phyloP scores from a whole-genome alignment of 2,113 vertebrate species.

The Urocolius indicus region DNA sequence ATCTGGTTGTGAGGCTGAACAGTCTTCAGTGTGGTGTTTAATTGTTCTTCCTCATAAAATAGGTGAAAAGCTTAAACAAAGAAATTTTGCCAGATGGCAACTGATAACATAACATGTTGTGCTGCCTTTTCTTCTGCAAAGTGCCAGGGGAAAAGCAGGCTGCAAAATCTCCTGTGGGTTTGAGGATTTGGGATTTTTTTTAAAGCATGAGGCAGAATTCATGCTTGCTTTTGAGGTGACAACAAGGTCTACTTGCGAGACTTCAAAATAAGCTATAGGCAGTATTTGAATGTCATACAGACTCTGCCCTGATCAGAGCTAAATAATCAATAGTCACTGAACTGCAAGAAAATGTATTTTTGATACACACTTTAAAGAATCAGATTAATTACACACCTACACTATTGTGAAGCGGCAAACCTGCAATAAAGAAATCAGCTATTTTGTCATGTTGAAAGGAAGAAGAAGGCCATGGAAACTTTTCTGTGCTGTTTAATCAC shows the following conservation, averaged over 20 bases:
- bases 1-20: slow-evolving; percentile 20
- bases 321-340: not conserved
- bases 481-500: slow-evolving; percentile 39
- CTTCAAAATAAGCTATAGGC: not conserved
- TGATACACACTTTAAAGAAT: not conserved
- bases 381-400: not conserved
- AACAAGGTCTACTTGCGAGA: not conserved
- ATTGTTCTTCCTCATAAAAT: slow-evolving; percentile 23
- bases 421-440: not conserved
- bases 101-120: slow-evolving; percentile 5
- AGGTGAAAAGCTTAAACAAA: slow-evolving; percentile 35
- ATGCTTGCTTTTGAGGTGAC: not conserved
- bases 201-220: not conserved
- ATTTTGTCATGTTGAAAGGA: not conserved
- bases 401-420: not conserved
- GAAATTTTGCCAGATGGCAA: slow-evolving; percentile 54
- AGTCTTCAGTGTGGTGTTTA: not conserved
- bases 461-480: slow-evolving; percentile 45
- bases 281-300: not conserved
- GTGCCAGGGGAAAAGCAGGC: not conserved
- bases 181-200: not conserved
- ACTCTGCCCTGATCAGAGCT: not conserved
- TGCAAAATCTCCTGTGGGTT: accelerated
- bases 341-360: not conserved
- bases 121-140: slow-evolving; percentile 6